Evolutionary conservation across 2,888 invertebrate genomes (phyloP), one percentile per base, ranked within the genome.

Genomic region (Cartodere bifasciata): DNA sequence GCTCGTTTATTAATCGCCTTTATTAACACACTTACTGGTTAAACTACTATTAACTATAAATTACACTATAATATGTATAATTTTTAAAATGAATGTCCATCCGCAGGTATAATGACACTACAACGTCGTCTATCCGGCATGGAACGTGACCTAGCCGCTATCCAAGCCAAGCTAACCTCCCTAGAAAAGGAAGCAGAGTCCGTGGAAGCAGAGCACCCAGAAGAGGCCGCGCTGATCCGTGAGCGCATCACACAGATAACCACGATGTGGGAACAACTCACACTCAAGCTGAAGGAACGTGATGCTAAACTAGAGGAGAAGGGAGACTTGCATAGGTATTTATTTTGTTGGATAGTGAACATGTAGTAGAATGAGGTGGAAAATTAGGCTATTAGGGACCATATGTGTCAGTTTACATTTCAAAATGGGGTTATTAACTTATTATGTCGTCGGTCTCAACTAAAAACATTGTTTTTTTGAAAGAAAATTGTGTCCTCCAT

Each of bases 231-330:
- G 34, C 66, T 85, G 31, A 92, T 95, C 45, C 72, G 87, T 29
- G 88, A 95, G 49, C 77, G 94, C 46, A 82, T 97, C 44, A 70
- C 75, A 4, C 82, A 83, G 56, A 97, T 99, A 54, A 87, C 86
- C 43, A 71, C 79, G 23, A 58, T 60, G 24, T 99, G 98, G 98
- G 91, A 94, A 47, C 83, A 92, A 53, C 72, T 99, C 39, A 97
- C 95, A 33, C 86, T 88, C 46, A 60, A 83, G 83, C 69, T 95
- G 47, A 95, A 95, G 61, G 97, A 97, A 54, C 83, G 98, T 42
- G 98, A 99, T 60, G 80, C 95, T 2, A 95, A 97, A 57, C 64
- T 99, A 56, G 98, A 98, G 59, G 98, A 98, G 60, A 97, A 97
- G 3, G 97, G 97, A 27, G 98, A 99, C 54, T 67, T 99, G 44